A percentile compares a stretch with the other conserved stretches of the same genome.
phyloP scores from a whole-genome alignment of 2,888 invertebrate species.

The Phalera bucephala region DNA sequence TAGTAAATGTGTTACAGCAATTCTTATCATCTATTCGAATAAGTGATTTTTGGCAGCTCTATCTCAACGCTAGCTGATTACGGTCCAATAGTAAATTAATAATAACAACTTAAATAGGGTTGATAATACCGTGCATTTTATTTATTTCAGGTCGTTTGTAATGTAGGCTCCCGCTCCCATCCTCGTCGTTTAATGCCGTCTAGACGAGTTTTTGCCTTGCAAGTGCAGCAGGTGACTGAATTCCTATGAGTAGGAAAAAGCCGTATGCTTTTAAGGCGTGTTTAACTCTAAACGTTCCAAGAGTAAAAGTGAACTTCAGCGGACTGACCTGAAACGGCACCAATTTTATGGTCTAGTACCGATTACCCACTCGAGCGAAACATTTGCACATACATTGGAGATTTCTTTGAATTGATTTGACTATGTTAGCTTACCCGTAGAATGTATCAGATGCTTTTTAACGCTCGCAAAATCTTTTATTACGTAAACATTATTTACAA shows the following conservation, averaged over 20 bases:
- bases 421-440: not conserved
- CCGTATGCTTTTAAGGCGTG: constrained; percentile 21
- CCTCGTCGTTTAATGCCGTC: constrained; percentile 49
- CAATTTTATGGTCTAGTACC: not conserved
- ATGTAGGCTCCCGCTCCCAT: constrained; percentile 40
- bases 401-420: not conserved
- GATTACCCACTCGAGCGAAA: not conserved
- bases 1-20: constrained; percentile 6
- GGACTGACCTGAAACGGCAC: not conserved
- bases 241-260: constrained; percentile 40
- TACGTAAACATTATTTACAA: too few species aligned
- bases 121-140: constrained; percentile 30
- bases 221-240: constrained; percentile 55
- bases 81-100: too few species aligned
- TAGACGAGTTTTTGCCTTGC: constrained; percentile 67
- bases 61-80: too few species aligned
- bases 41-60: too few species aligned
- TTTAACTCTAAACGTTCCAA: constrained; percentile 13
- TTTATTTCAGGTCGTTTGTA: constrained; percentile 33
- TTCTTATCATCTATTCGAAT: too few species aligned
- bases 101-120: constrained; percentile 33
- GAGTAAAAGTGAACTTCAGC: constrained; percentile 13
- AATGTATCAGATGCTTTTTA: too few species aligned
- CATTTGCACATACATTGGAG: not conserved
- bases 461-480: too few species aligned